phyloP scores from a whole-genome alignment of 2,797 vertebrate species.

The Coilia nasus region DNA sequence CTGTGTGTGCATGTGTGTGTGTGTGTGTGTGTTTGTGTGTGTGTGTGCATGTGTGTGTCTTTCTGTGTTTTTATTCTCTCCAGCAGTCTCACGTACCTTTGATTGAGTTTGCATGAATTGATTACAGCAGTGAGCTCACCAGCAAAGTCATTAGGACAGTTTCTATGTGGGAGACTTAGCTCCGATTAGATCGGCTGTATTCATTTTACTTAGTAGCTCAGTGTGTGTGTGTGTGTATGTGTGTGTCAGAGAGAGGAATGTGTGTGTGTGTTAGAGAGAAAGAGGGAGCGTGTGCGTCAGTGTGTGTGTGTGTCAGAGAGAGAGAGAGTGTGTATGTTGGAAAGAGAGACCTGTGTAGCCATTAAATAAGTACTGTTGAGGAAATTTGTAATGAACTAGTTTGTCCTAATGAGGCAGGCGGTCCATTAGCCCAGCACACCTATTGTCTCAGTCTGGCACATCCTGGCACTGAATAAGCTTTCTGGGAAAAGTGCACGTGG shows the following conservation, averaged over 20 bases:
- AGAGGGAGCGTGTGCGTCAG: background rate
- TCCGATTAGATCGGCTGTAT: slow-evolving; percentile 4
- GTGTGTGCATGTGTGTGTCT: no score
- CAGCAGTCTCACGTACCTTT: background rate
- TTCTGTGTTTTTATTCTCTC: no score
- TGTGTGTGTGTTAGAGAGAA: background rate
- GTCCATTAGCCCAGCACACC: background rate
- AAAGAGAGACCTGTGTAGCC: background rate
- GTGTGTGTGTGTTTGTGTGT: no score
- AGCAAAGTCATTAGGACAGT: slow-evolving; percentile 13
- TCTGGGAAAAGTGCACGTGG: background rate
- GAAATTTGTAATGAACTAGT: background rate
- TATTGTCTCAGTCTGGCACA: background rate
- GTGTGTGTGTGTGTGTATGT: background rate
- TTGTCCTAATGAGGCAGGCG: slow-evolving; percentile 30
- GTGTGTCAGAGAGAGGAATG: background rate
- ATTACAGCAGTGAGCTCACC: slow-evolving; percentile 13
- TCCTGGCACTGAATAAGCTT: background rate
- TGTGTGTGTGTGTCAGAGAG: background rate
- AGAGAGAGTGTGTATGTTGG: no score
- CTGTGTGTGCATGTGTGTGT: background rate
- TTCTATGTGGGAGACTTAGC: slow-evolving; percentile 28
- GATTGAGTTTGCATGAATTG: slow-evolving; percentile 11
- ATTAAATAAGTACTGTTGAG: slow-evolving; percentile 6
- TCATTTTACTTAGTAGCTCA: background rate